Conservation (phyloP, 92 coral and sea anemone species). For the Heteractis magnifica region DNA sequence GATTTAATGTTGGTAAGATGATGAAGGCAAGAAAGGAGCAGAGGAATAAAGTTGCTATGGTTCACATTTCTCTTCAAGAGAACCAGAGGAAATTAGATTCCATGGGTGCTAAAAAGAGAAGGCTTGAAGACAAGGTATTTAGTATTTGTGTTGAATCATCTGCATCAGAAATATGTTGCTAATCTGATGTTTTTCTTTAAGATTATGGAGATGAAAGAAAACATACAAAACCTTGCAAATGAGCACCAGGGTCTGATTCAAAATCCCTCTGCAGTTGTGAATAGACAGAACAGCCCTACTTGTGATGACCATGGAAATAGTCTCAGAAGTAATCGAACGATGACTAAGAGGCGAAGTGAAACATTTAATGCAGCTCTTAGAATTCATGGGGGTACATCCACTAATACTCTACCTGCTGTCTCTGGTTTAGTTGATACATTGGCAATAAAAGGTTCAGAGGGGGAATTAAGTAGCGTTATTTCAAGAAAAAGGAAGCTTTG, state of each 20-base stretch:
- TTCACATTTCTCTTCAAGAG: slow-evolving; percentile 37
- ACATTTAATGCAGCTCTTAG: slow-evolving; percentile 59
- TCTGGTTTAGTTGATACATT: slow-evolving; percentile 64
- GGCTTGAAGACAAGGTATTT: slow-evolving; percentile 52
- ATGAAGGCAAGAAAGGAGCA: slow-evolving; percentile 47
- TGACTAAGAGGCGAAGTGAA: slow-evolving; percentile 60
- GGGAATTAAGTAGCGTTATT: slow-evolving; percentile 30
- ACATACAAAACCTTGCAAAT: slow-evolving; percentile 19
- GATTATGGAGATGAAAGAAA: slow-evolving; percentile 18
- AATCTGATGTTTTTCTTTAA: neutral
- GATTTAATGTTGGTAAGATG: slow-evolving; percentile 48
- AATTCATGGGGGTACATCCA: slow-evolving; percentile 63
- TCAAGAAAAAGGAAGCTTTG: slow-evolving; percentile 50
- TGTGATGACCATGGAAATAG: slow-evolving; percentile 43
- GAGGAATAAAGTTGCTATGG: slow-evolving; percentile 41
- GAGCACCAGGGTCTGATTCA: slow-evolving; percentile 48
- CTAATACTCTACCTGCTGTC: slow-evolving; percentile 57
- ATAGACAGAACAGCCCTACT: slow-evolving; percentile 47
- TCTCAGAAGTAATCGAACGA: slow-evolving; percentile 48
- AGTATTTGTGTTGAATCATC: neutral
- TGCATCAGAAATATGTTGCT: slow-evolving; percentile 10
- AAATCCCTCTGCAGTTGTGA: slow-evolving; percentile 52
- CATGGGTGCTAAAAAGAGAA: slow-evolving; percentile 34
- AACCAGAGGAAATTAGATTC: slow-evolving; percentile 32
- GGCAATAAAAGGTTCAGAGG: slow-evolving; percentile 36